Evolutionary conservation across 2,113 vertebrate genomes (phyloP).

Genomic region (Leptobrachium ailaonicum): DNA sequence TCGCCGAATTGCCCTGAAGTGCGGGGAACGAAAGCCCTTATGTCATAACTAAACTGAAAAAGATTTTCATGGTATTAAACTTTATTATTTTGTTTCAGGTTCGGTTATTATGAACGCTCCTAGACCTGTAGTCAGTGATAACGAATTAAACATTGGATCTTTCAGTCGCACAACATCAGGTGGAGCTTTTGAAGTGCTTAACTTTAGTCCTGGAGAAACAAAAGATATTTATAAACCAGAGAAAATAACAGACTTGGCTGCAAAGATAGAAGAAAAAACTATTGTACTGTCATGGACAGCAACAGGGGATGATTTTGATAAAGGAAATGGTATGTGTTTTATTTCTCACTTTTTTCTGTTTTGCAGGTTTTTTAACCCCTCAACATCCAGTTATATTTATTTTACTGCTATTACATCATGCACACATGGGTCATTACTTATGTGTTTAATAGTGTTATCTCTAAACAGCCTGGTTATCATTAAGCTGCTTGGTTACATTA

Average conservation of each 20-base stretch:
- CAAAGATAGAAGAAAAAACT: slow-evolving; percentile 48
- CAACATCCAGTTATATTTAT: no score
- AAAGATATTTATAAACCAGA: slow-evolving; percentile 60
- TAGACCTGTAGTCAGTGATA: slow-evolving; percentile 50
- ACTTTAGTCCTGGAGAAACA: slow-evolving; percentile 32
- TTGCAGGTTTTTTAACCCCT: no score
- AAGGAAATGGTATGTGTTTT: slow-evolving; percentile 62
- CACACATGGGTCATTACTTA: no score
- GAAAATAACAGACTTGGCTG: slow-evolving; percentile 64
- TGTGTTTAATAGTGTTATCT: no score
- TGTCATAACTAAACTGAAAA: no score
- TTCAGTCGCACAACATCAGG: slow-evolving; percentile 62
- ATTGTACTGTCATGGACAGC: slow-evolving; percentile 65
- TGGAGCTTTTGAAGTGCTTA: slow-evolving; percentile 56
- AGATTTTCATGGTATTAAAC: no score
- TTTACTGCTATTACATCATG: no score
- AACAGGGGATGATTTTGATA: slow-evolving; percentile 63
- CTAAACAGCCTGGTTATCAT: no score
- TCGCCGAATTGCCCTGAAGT: no score
- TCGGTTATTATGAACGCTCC: slow-evolving; percentile 64
- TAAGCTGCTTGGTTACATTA: no score
- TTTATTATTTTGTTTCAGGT: slow-evolving; percentile 38
- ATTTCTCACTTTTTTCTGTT: slow-evolving; percentile 24
- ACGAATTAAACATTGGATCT: slow-evolving; percentile 48
- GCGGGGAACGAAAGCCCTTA: no score